Percentiles rank a stretch among this genome's conserved stretches.
phyloP scores from a whole-genome alignment of 2,797 vertebrate genomes.

The Urosaurus nigricauda region DNA sequence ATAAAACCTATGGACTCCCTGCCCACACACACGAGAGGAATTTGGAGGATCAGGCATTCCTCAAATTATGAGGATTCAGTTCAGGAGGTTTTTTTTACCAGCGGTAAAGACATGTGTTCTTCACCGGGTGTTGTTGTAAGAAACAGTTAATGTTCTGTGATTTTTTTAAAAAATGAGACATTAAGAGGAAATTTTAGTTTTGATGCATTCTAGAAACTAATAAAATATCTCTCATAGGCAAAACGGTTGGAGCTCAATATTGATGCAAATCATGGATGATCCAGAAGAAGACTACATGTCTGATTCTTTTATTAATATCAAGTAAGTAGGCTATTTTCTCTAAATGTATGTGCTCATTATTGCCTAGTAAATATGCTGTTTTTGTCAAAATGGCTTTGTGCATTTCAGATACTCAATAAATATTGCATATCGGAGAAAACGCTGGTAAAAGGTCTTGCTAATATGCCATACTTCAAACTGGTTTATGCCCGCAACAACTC shows the following conservation, averaged over 20 bases:
- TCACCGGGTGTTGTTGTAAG: not conserved
- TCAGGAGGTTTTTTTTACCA: not conserved
- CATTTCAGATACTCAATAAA: not conserved
- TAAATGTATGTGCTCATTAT: not conserved
- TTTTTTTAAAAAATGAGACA: not conserved
- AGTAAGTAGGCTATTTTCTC: constrained; percentile 54
- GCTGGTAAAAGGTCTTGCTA: not conserved
- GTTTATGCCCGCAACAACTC: not conserved
- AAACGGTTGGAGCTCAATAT: not conserved
- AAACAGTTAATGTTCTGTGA: not conserved
- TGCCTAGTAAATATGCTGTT: not conserved
- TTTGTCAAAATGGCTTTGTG: not conserved
- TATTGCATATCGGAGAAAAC: not conserved
- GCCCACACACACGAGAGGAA: too few species aligned
- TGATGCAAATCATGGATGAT: constrained; percentile 75
- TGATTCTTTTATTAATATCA: constrained; percentile 85
- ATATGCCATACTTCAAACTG: not conserved
- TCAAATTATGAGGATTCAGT: not conserved
- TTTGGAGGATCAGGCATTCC: not conserved
- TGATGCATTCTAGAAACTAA: not conserved
- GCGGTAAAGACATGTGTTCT: not conserved
- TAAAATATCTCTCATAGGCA: not conserved
- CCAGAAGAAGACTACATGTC: constrained; percentile 96
- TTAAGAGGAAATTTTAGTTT: not conserved
- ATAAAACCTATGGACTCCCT: not conserved